Percentiles rank a stretch among this genome's conserved stretches.
Evolutionary conservation across 2,113 vertebrate species (phyloP).

Genomic region (Ibidorhyncha struthersii): DNA sequence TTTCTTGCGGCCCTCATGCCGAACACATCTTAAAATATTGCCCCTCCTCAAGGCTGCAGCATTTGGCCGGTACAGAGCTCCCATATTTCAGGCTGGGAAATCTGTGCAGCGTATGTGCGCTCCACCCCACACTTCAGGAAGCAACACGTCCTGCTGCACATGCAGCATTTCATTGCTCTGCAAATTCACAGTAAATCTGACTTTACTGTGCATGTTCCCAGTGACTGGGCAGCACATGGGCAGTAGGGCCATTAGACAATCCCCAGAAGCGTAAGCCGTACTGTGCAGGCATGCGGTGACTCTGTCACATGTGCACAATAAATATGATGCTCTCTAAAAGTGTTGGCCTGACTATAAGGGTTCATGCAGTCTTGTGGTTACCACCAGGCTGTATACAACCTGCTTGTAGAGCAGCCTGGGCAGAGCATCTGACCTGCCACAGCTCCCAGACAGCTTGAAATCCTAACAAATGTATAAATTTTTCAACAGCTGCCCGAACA

Average conservation of each 20-base stretch:
- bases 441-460: constrained; percentile 38
- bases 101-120: constrained; percentile 59
- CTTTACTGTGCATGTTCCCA: neutral
- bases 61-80: neutral
- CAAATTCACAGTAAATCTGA: constrained; percentile 44
- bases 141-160: constrained; percentile 48
- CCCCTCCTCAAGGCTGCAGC: neutral
- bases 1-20: neutral
- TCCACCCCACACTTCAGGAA: constrained; percentile 34
- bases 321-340: neutral
- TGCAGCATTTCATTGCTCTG: constrained; percentile 36
- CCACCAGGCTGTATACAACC: constrained; percentile 39
- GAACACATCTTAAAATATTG: neutral
- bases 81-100: constrained; percentile 24
- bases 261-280: constrained; percentile 21
- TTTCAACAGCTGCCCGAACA: neutral
- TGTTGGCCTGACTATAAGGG: constrained; percentile 15
- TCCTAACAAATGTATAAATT: neutral
- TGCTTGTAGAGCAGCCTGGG: neutral
- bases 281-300: neutral
- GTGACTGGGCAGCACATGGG: constrained; percentile 57
- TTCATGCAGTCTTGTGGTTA: constrained; percentile 55
- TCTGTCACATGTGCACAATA: constrained; percentile 36
- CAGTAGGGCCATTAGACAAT: constrained; percentile 14
- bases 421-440: constrained; percentile 5